Conservation (phyloP, 2,113 vertebrate species). For the Thunnus maccoyii region DNA sequence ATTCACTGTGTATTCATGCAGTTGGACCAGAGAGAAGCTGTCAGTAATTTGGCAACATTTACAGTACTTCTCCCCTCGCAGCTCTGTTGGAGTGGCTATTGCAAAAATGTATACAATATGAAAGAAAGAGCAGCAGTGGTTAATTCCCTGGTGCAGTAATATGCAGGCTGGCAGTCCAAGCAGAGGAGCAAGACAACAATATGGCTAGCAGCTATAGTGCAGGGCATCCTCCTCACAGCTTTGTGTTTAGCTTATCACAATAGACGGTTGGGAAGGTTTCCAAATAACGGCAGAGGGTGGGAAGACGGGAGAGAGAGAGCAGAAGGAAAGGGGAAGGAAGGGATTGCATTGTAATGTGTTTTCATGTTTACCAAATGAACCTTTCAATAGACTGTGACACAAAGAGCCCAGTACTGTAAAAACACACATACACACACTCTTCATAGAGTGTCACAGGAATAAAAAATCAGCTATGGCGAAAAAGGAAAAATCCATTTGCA, state of each 20-base stretch:
- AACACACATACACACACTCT: constrained; percentile 22
- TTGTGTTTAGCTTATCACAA: constrained; percentile 73
- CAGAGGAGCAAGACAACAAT: constrained; percentile 62
- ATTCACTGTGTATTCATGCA: constrained; percentile 42
- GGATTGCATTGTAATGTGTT: constrained; percentile 54
- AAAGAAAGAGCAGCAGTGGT: constrained; percentile 56
- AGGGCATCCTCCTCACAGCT: constrained; percentile 63
- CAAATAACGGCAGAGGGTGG: constrained; percentile 62
- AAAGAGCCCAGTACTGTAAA: constrained; percentile 38
- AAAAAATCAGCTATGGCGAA: constrained; percentile 20
- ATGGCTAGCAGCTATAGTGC: constrained; percentile 60
- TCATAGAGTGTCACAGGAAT: constrained; percentile 44
- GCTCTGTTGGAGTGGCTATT: constrained; percentile 36
- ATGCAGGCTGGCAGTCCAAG: constrained; percentile 62
- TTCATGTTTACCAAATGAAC: constrained; percentile 59
- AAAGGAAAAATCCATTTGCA: constrained; percentile 54
- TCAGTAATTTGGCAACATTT: constrained; percentile 69
- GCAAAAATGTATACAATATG: constrained; percentile 51
- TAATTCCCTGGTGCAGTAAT: constrained; percentile 65
- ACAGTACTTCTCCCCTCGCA: constrained; percentile 12
- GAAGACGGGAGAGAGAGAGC: constrained; percentile 27
- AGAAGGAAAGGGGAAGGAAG: constrained; percentile 40
- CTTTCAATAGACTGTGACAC: constrained; percentile 56
- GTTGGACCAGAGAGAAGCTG: constrained; percentile 42
- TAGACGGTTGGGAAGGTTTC: constrained; percentile 70